These are phyloP conservation scores for Drosophila gaucha DNA, from an alignment of 2,888 invertebrate genomes.

Conservation along the genomic window DNA sequence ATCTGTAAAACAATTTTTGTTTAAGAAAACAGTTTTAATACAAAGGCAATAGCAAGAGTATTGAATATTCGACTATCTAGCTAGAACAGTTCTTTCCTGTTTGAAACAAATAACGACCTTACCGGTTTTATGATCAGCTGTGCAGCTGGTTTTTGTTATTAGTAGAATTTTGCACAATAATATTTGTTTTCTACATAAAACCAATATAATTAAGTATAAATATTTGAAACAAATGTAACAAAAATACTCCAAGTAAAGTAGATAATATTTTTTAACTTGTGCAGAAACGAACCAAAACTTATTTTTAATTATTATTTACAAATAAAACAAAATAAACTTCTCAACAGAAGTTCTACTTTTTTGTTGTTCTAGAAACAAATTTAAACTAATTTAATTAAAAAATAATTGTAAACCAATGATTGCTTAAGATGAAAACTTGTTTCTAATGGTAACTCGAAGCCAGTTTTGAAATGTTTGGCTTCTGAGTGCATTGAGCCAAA, in stretches of 20 bases:
- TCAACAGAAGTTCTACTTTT: neutral
- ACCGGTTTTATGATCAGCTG: constrained; percentile 39
- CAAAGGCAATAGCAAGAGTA: neutral
- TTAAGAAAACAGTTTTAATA: too few relatives aligned
- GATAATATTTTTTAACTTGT: neutral
- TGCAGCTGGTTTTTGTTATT: constrained; percentile 9
- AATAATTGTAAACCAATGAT: neutral
- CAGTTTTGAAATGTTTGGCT: constrained; percentile 29
- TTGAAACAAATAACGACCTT: constrained; percentile 22
- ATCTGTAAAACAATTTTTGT: too few relatives aligned
- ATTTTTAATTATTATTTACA: neutral
- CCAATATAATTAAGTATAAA: neutral
- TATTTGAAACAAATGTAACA: neutral
- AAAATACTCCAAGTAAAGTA: too few relatives aligned
- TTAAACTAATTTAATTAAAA: too few relatives aligned
- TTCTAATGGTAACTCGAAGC: constrained; percentile 24
- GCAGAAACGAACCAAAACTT: neutral
- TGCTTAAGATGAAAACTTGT: constrained; percentile 34
- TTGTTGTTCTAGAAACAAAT: neutral
- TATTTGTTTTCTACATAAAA: constrained; percentile 23
- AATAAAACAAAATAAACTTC: neutral
- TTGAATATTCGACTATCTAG: neutral
- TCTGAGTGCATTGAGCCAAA: constrained; percentile 36
- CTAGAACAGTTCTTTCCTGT: neutral
- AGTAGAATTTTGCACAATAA: constrained; percentile 5